Base-by-base conservation (phyloP, 2,888 invertebrate genomes). In the Caenorhabditis afra region DNA sequence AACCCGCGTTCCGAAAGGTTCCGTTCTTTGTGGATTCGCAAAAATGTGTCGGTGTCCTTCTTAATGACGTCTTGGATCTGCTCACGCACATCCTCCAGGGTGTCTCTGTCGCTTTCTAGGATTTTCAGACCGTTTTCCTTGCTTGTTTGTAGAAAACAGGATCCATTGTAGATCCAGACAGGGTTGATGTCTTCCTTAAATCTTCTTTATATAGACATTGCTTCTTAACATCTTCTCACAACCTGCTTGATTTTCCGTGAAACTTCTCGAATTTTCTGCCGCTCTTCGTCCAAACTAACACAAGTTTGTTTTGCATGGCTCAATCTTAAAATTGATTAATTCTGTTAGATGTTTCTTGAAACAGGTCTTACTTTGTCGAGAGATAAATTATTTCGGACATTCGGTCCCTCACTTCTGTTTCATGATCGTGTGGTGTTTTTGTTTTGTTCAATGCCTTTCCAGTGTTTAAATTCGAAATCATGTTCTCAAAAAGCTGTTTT, bases 121-220 rank as follows among this genome's bases (percentile, higher is more conserved):
- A 74, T 66, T 18, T 75, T 37, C 39, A 81, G 47, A 35, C 67
- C 44, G n/a, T 64, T 71, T 16, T 45, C 18, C 16, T 76, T 61
- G 10, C 47, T 70, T 1, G 71, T 64, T 52, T 74, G 75, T 14
- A 74, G 44, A 41, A 75, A 79, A 16, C 71, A 65, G 22, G 64
- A 49, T 11, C 79, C 79, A 29, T 74, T 79, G 55, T 57, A 70
- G 1, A 79, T 57, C 79, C 79, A 79, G 10, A 70, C 65, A 16
- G 68, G 64, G 39, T 79, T 67, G 5, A 70, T 55, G 16, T 74
- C 71, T 12, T 67, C 50, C 78, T 78, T 16, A 37, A 71, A n/a
- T 10, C 12, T 22, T n/a, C 47, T 3, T 11, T 5, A 59, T 39
- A 16, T 23, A 16, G 4, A 39, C 16, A 10, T 10, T 47, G 12